A percentile compares a stretch with the other conserved stretches of the same genome.
Conservation (phyloP, 1,140 invertebrate genomes). For the Tetragonula clypearis region DNA sequence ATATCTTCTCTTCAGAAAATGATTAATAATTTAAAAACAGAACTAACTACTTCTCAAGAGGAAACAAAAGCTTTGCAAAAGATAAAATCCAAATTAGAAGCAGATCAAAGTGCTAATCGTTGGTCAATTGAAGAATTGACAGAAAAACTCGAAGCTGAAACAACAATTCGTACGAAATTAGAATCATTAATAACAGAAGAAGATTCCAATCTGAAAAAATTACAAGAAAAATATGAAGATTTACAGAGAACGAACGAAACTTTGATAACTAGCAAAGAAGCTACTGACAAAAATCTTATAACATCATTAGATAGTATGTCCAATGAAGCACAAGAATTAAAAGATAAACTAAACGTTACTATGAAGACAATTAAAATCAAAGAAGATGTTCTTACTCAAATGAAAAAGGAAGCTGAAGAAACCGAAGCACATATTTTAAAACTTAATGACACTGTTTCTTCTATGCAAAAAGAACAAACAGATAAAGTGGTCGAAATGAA, state of each 20-base stretch:
- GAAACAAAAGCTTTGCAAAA: slow-evolving; percentile 80
- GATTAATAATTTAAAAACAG: slow-evolving; percentile 75
- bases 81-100: slow-evolving; percentile 80
- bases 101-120: slow-evolving; percentile 70
- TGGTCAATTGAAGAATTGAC: slow-evolving; percentile 66
- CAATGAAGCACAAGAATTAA: slow-evolving; percentile 60
- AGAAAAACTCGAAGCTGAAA: slow-evolving; percentile 59
- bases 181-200: slow-evolving; percentile 64
- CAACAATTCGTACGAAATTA: slow-evolving; percentile 43
- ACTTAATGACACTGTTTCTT: slow-evolving; percentile 42
- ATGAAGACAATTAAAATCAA: slow-evolving; percentile 46
- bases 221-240: slow-evolving; percentile 63
- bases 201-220: slow-evolving; percentile 54
- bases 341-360: slow-evolving; percentile 54
- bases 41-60: slow-evolving; percentile 78
- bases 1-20: slow-evolving; percentile 72
- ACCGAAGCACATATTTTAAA: slow-evolving; percentile 56
- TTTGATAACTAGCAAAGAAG: slow-evolving; percentile 51
- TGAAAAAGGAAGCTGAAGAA: slow-evolving; percentile 48
- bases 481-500: slow-evolving; percentile 51
- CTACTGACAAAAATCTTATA: slow-evolving; percentile 56
- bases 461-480: slow-evolving; percentile 47
- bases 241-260: slow-evolving; percentile 71
- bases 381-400: slow-evolving; percentile 52
- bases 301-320: slow-evolving; percentile 46